Evolutionary conservation across 1,140 invertebrate genomes (phyloP).

Genomic region (Leptopilina clavipes): DNA sequence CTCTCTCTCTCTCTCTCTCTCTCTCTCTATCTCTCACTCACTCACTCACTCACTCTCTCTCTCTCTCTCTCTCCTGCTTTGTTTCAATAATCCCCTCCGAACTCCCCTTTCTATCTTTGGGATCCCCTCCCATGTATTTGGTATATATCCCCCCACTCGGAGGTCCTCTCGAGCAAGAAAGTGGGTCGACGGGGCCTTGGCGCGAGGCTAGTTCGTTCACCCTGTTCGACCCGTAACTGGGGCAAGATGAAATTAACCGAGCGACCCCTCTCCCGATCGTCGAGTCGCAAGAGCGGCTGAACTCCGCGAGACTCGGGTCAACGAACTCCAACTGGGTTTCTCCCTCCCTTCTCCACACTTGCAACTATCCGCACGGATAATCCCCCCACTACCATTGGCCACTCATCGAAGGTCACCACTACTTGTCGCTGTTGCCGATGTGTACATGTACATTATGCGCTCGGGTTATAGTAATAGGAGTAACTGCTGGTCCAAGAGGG

Average conservation of each 20-base stretch:
- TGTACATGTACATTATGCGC: not conserved
- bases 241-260: slow-evolving; percentile 76
- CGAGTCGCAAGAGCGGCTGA: slow-evolving; percentile 45
- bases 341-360: slow-evolving; percentile 37
- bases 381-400: slow-evolving; percentile 47
- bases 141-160: not conserved
- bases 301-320: slow-evolving; percentile 62
- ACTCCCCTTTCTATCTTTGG: slow-evolving; percentile 39
- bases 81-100: slow-evolving; percentile 43
- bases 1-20: slow-evolving; percentile 38
- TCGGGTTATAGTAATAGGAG: slow-evolving; percentile 1
- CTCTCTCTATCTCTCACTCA: slow-evolving; percentile 48
- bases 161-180: slow-evolving; percentile 63
- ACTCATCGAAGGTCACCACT: slow-evolving; percentile 59
- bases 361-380: slow-evolving; percentile 56
- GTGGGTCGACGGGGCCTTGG: slow-evolving; percentile 75
- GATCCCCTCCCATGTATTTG: slow-evolving; percentile 35
- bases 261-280: slow-evolving; percentile 54
- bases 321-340: slow-evolving; percentile 73
- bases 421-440: too few species aligned
- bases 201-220: slow-evolving; percentile 76
- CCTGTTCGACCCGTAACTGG: slow-evolving; percentile 74
- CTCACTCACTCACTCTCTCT: slow-evolving; percentile 37
- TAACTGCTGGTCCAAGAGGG: not conserved
- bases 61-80: slow-evolving; percentile 33